Evolutionary conservation across 2,797 vertebrate species (phyloP).

Genomic region (Steatocranus sp.): DNA sequence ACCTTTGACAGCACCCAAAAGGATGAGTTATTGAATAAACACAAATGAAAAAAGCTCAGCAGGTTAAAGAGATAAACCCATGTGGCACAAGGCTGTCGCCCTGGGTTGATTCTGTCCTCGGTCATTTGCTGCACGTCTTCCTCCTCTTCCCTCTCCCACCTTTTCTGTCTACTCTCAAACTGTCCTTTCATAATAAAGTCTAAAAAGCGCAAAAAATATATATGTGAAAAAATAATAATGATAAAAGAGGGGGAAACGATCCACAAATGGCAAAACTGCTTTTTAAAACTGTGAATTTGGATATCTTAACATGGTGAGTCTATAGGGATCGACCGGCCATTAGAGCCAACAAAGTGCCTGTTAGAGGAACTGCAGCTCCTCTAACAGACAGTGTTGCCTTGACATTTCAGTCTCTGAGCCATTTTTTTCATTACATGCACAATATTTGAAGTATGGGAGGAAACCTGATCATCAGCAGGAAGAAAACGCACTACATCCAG

Average conservation of each 20-base stretch:
- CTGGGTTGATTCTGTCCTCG: fast-evolving
- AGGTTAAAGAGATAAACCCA: no score
- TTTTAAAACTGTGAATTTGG: fast-evolving
- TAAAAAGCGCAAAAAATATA: neutral
- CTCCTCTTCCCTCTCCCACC: neutral
- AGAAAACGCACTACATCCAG: neutral
- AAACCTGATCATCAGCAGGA: neutral
- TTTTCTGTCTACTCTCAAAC: neutral
- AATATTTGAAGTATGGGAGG: neutral
- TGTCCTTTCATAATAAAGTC: neutral
- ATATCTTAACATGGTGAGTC: neutral
- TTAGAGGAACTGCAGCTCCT: neutral
- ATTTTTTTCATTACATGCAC: neutral
- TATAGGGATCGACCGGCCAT: neutral
- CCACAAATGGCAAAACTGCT: neutral
- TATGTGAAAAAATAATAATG: neutral
- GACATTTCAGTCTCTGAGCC: neutral
- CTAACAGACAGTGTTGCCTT: neutral
- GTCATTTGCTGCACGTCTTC: fast-evolving
- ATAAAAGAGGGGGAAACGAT: fast-evolving
- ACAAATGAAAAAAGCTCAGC: no score
- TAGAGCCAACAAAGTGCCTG: fast-evolving
- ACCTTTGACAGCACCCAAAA: no score
- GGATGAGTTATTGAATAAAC: no score
- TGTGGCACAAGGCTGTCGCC: neutral